Conservation (phyloP, 2,113 vertebrate species). For the Clarias macrocephalus region DNA sequence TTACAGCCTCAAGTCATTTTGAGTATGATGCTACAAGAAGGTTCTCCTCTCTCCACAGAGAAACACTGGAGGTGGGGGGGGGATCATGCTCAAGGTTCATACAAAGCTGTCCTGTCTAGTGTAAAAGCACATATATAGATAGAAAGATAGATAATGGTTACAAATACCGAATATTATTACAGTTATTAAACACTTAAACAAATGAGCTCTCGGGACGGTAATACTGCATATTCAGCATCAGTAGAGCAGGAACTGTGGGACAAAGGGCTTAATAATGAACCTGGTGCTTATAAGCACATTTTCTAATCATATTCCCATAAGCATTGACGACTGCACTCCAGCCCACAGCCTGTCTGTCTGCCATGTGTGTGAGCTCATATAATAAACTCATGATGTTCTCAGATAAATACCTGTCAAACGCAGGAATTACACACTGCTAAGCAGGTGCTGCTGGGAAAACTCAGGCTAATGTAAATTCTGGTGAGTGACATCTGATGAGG, state of each 20-base stretch:
- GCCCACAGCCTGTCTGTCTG: conserved; percentile 29
- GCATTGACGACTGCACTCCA: conserved; percentile 9
- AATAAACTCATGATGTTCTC: conserved; percentile 54
- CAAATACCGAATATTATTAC: not conserved
- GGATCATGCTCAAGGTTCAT: too few species aligned
- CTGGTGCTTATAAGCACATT: conserved; percentile 43
- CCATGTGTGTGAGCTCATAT: conserved; percentile 38
- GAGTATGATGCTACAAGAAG: too few species aligned
- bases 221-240: not conserved
- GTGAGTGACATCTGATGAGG: conserved; percentile 40
- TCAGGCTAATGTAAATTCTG: conserved; percentile 34
- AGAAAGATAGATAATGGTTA: not conserved
- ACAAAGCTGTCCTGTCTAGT: not conserved
- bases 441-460: conserved; percentile 44
- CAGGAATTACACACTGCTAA: conserved; percentile 54
- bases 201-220: conserved; percentile 18
- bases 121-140: too few species aligned
- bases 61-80: too few species aligned
- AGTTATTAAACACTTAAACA: not conserved
- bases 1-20: too few species aligned
- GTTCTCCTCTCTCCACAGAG: too few species aligned
- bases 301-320: conserved; percentile 47
- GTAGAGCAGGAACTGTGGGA: conserved; percentile 20
- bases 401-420: conserved; percentile 59
- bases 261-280: conserved; percentile 40